Base-by-base conservation (phyloP, 2,113 vertebrate species). In the Hydrolagus affinis region DNA sequence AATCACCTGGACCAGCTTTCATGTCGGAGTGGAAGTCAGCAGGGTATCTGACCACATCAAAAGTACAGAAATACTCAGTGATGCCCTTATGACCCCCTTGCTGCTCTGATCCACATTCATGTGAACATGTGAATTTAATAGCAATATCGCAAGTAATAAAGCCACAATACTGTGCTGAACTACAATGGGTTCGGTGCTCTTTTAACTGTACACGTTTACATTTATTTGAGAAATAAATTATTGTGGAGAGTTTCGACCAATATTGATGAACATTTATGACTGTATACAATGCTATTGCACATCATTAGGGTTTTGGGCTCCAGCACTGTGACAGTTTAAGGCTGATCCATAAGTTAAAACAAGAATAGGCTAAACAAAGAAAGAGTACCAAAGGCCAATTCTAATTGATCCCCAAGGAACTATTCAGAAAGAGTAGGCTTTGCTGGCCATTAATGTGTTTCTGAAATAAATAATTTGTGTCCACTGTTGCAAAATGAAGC, bases 1-100 rank as follows among this genome's bases (percentile, higher is more conserved):
- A 94, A 93, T 94, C 92, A 91, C 88, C 21, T 88, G 89, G 74
- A 85, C 78, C 88, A 85, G 90, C 86, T 91, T 89, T 90, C 89
- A 85, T 25, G 57, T 75, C 14, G 12, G 71, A 71, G 86, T 3
- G 28, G 30, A 86, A 62, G 44, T 86, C 66, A 85, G 59, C 66
- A 72, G 64, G 77, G 75, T 86, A 87, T 86, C 86, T 86, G 85
- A 86, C 78, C 86, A 70, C 70, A 72, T 19, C 57, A 70, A 73
- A 86, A 70, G 71, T 59, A 60, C 70, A 73, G 78, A 71, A 64
- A 71, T 86, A 60, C 71, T 86, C 56, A 86, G 14, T 32, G 78
- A 83, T 83, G 78, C 60, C 78, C 78, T 66, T 0, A 3, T 68
- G 78, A 83, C 78, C 78, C n/a, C 15, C 78, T 66, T 19, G 1